These are phyloP conservation scores for Samia ricini DNA, from an alignment of 1,140 invertebrate genomes.

Conservation along the genomic window DNA sequence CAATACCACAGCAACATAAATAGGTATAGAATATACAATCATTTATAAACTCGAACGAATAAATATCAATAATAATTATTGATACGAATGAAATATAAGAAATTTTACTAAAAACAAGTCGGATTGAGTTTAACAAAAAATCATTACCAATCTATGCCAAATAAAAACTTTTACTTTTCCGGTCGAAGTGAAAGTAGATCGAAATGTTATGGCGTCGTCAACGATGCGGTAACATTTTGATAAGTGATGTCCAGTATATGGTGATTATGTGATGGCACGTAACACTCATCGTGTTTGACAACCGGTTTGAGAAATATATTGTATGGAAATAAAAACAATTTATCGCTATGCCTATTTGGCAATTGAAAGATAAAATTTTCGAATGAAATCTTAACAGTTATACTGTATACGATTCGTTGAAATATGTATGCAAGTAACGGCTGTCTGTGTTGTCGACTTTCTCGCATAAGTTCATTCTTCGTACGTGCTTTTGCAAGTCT, in stretches of 20 bases:
- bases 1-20: too few relatives aligned
- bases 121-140: too few relatives aligned
- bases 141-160: too few relatives aligned
- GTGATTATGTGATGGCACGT: conserved; percentile 18
- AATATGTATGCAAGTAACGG: conserved; percentile 15
- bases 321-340: not conserved
- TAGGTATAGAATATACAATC: too few relatives aligned
- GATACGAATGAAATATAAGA: too few relatives aligned
- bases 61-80: too few relatives aligned
- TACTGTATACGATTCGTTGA: not conserved
- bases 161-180: not conserved
- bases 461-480: conserved; percentile 18
- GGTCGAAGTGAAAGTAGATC: conserved; percentile 21
- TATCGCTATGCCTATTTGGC: not conserved
- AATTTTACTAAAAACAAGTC: too few relatives aligned
- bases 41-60: too few relatives aligned
- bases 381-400: not conserved
- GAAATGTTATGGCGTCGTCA: conserved; percentile 11
- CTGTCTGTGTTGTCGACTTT: conserved; percentile 20
- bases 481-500: conserved; percentile 18
- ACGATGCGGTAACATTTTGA: conserved; percentile 19
- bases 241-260: conserved; percentile 18
- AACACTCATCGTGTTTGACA: conserved; percentile 5
- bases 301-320: conserved; percentile 3
- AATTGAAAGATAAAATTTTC: not conserved